Evolutionary conservation across 2,797 vertebrate species (phyloP).

Genomic region (Heteromormyrus szaboi): DNA sequence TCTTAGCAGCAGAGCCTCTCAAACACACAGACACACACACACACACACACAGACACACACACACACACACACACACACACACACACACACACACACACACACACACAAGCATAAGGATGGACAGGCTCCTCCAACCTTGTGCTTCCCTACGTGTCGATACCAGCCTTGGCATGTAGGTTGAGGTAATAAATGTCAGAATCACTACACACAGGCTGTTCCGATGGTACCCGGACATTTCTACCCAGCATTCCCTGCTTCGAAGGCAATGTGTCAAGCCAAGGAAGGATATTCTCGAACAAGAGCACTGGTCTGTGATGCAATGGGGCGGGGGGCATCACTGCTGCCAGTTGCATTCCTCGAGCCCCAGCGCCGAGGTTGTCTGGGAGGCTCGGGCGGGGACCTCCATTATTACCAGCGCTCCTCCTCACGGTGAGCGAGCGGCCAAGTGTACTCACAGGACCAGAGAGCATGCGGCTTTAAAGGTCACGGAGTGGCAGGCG

Average conservation of each 20-base stretch:
- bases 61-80: not conserved
- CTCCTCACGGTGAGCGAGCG: not conserved
- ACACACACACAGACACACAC: not conserved
- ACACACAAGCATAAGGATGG: not conserved
- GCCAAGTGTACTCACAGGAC: not conserved
- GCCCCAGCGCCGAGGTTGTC: not conserved
- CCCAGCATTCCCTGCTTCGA: not conserved
- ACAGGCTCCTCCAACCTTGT: not conserved
- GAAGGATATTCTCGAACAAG: slow-evolving; percentile 6
- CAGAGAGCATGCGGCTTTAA: not conserved
- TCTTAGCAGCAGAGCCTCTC: not conserved
- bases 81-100: not conserved
- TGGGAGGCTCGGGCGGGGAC: not conserved
- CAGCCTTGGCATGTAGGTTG: not conserved
- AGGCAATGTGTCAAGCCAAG: not conserved
- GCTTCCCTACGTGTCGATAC: not conserved
- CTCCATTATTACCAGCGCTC: not conserved
- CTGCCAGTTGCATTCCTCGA: not conserved
- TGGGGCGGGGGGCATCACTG: not conserved
- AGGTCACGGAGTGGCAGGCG: not conserved
- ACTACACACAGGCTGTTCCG: not conserved
- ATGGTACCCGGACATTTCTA: not conserved
- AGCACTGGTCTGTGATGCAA: not conserved
- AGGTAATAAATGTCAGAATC: slow-evolving; percentile 1
- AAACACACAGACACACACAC: not conserved